Conservation (phyloP, 2,113 vertebrate species). For the Geococcyx californianus region DNA sequence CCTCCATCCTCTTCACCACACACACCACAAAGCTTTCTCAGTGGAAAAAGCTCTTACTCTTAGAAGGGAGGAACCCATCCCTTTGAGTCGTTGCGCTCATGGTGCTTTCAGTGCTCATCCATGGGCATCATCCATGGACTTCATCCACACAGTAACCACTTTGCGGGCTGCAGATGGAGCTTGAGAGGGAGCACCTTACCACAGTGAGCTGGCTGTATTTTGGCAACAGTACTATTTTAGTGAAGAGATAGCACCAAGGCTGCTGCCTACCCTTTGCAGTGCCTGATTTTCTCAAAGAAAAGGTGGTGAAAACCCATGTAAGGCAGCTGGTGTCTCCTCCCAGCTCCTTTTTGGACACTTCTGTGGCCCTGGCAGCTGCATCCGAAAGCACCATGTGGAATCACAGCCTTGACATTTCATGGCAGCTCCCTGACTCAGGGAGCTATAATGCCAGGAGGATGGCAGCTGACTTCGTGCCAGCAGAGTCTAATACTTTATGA, state of each 20-base stretch:
- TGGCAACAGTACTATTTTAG: neutral
- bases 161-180: neutral
- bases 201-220: neutral
- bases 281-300: neutral
- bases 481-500: neutral
- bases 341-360: neutral
- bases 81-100: neutral
- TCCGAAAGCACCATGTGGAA: neutral
- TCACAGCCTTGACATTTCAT: accelerated
- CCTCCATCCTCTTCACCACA: neutral
- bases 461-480: neutral
- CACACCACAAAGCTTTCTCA: neutral
- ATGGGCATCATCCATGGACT: neutral
- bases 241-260: neutral
- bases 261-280: neutral
- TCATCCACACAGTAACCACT: accelerated
- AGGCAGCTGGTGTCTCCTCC: neutral
- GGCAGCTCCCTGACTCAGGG: accelerated
- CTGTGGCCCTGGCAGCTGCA: neutral
- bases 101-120: accelerated
- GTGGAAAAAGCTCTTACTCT: neutral
- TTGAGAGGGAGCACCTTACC: neutral
- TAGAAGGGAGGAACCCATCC: neutral
- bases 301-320: neutral
- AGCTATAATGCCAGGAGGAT: neutral